Percentiles rank a stretch among this genome's conserved stretches.
Evolutionary conservation across 2,113 vertebrate genomes (phyloP).

Genomic region (Genyomyrus donnyi): DNA sequence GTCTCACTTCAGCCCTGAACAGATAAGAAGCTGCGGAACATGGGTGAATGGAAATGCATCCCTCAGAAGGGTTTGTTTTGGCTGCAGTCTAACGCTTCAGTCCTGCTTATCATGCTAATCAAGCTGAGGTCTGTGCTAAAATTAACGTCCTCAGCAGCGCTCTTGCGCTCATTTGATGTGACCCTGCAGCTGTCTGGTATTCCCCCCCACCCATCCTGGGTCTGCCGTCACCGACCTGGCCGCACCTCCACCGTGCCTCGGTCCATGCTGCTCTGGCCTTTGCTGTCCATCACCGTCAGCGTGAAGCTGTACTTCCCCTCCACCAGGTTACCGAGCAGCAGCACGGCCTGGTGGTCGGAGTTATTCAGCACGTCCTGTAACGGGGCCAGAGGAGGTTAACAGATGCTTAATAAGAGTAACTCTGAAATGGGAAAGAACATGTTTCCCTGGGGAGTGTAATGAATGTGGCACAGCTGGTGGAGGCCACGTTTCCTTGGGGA

Average conservation of each 20-base stretch:
- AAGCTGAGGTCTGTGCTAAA: not conserved
- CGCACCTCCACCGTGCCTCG: slow-evolving; percentile 79
- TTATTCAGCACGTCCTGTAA: slow-evolving; percentile 86
- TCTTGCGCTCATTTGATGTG: not conserved
- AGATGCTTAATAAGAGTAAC: slow-evolving; percentile 26
- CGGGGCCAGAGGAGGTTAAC: slow-evolving; percentile 38
- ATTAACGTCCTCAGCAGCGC: not conserved
- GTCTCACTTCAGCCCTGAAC: not conserved
- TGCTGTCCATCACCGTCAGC: slow-evolving; percentile 85
- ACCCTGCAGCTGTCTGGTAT: not conserved
- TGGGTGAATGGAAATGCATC: not conserved
- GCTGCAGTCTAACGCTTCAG: not conserved
- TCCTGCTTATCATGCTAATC: not conserved
- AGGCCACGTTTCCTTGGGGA: not conserved
- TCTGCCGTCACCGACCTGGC: slow-evolving; percentile 63
- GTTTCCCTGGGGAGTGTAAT: not conserved
- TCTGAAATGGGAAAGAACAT: not conserved
- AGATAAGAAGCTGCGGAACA: not conserved
- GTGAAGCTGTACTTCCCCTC: slow-evolving; percentile 87
- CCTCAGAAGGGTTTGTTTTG: not conserved
- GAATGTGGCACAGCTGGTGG: not conserved
- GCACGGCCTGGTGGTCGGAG: slow-evolving; percentile 85
- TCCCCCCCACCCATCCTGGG: not conserved
- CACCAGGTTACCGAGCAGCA: slow-evolving; percentile 88
- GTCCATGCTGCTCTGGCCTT: slow-evolving; percentile 79